phyloP scores from a whole-genome alignment of 2,888 invertebrate genomes.

The Microplitis manilae region DNA sequence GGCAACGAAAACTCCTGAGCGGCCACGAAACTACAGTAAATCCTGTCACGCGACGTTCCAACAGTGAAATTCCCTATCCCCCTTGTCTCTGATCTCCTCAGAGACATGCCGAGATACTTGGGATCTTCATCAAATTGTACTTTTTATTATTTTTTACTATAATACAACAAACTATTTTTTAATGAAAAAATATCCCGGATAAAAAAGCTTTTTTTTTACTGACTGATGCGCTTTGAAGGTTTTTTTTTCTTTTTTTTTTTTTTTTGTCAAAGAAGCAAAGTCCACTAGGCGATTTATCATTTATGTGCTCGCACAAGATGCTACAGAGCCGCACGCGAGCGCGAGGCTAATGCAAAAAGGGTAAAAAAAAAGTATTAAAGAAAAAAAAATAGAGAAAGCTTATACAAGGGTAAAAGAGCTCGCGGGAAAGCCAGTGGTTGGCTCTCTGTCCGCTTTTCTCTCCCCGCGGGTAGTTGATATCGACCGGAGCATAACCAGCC shows the following conservation, averaged over 20 bases:
- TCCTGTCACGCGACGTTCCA: constrained; percentile 30
- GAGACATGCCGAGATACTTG: constrained; percentile 20
- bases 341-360: background rate
- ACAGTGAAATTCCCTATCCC: constrained; percentile 3
- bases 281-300: background rate
- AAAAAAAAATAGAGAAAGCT: constrained; percentile 4
- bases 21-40: constrained; percentile 18
- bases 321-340: background rate
- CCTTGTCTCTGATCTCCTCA: background rate
- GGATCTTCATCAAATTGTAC: constrained; percentile 1
- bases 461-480: constrained; percentile 50
- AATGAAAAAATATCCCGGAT: no score
- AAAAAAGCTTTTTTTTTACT: no score
- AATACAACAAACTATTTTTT: no score
- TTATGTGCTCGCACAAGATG: background rate
- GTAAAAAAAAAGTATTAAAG: background rate
- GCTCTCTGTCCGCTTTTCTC: constrained; percentile 39
- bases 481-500: constrained; percentile 58
- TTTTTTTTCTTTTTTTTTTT: background rate
- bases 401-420: constrained; percentile 10
- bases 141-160: background rate
- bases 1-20: background rate
- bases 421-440: constrained; percentile 29
- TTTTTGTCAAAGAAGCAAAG: background rate
- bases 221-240: no score